Evolutionary conservation across 2,113 vertebrate genomes (phyloP).

Genomic region (Indri indri): DNA sequence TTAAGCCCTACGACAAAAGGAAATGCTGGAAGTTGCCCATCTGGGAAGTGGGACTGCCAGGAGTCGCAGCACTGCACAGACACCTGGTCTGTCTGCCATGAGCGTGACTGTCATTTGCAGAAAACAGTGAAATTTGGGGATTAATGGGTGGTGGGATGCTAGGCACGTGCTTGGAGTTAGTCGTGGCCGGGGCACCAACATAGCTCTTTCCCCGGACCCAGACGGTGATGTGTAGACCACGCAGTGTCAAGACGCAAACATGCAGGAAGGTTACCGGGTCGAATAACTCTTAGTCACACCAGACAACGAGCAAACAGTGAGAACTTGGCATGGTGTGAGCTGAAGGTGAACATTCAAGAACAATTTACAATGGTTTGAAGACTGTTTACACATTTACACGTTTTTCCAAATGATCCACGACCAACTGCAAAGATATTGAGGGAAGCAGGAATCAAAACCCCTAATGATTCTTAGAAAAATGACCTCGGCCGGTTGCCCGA

Average conservation of each 20-base stretch:
- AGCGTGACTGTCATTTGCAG: no score
- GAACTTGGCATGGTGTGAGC: accelerated
- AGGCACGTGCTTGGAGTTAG: no score
- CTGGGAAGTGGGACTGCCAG: neutral
- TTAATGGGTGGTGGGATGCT: accelerated
- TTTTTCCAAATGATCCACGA: neutral
- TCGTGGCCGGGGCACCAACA: accelerated
- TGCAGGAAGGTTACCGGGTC: accelerated
- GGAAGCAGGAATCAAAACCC: neutral
- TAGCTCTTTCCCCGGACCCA: accelerated
- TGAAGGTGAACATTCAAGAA: accelerated
- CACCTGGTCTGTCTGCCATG: no score
- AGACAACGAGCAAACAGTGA: accelerated
- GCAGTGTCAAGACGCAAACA: accelerated
- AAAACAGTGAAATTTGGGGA: accelerated
- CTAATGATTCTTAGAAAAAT: neutral
- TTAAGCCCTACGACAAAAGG: neutral
- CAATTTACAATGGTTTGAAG: accelerated
- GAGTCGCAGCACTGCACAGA: neutral
- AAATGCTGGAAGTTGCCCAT: neutral
- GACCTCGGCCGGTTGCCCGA: accelerated
- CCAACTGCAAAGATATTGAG: neutral
- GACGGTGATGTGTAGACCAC: accelerated
- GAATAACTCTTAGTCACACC: accelerated
- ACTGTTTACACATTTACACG: accelerated